Evolutionary conservation across 2,888 invertebrate genomes (phyloP), one percentile per base, ranked within the genome.

Genomic region (Phalangium opilio): DNA sequence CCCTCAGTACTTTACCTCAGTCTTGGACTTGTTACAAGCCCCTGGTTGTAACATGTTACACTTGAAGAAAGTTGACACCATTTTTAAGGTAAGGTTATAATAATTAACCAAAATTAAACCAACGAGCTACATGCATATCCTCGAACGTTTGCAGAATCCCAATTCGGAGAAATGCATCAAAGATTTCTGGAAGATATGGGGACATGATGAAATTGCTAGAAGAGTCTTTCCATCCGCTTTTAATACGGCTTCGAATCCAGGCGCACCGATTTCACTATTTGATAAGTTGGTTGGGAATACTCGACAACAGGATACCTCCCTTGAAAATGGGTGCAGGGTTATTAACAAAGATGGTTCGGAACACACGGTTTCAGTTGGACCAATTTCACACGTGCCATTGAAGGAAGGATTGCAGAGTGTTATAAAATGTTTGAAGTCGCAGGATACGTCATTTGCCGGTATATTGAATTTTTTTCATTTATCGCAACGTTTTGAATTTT

Each of bases 391-490:
- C 15, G 55, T 57, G 8, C 57, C 57, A 2, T 54, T 57, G n/a
- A 57, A 57, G 15, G 57, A 57, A 49, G 57, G 57, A 1, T 44
- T 57, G 7, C 57, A 57, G 38, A 57, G 55, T 41, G 53, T 57
- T 45, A 57, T 57, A 41, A 57, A 57, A 43, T 55, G 57, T 41
- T 53, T 57, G 21, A 57, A 57, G 27, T 51, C 57, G 1, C 57
- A 57, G 44, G 57, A 57, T 43, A 50, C 53, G 18, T 54, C 52
- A n/a, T 44, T 47, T 12, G 45, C 49, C 35, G 50, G 57, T 56
- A 40, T 21, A 27, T 27, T 27, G 27, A 27, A 27, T 27, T 27
- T n/a, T n/a, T n/a, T 27, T 27, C 27, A 27, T 27, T 27, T 27
- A 27, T 27, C 27, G 27, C 4, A 27, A 27, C n/a, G n/a, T n/a